A percentile compares a stretch with the other conserved stretches of the same genome.
phyloP scores from a whole-genome alignment of 37 sponge, comb jelly and placozoan species.

The Cladorhizidae sp. region DNA sequence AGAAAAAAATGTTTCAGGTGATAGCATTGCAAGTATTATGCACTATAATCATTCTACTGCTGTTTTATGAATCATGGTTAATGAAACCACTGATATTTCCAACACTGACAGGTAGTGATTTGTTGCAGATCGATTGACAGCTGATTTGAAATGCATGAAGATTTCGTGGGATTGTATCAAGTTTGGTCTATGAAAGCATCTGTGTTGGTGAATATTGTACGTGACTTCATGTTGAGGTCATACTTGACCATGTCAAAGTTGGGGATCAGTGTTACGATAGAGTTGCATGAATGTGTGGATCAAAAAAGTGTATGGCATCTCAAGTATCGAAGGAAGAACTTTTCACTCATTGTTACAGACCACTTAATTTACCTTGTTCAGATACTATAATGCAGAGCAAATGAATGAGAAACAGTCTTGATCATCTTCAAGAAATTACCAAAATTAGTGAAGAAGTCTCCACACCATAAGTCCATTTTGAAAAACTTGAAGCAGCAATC shows the following conservation, averaged over 20 bases:
- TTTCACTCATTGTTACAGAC: slow-evolving; percentile 26
- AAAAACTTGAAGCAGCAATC: neutral
- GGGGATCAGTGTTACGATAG: slow-evolving; percentile 76
- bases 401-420: neutral
- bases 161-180: neutral
- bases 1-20: slow-evolving; percentile 59
- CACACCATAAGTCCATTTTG: neutral
- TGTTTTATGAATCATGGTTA: slow-evolving; percentile 60
- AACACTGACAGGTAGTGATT: slow-evolving; percentile 71
- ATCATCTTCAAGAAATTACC: too few species aligned
- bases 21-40: slow-evolving; percentile 68
- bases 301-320: slow-evolving; percentile 38
- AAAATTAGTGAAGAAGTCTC: neutral
- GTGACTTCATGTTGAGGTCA: slow-evolving; percentile 36
- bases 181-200: slow-evolving; percentile 59
- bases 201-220: slow-evolving; percentile 35
- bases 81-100: slow-evolving; percentile 68
- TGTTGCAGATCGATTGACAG: too few species aligned
- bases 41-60: slow-evolving; percentile 29
- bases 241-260: slow-evolving; percentile 30
- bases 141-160: slow-evolving; percentile 38
- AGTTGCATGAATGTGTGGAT: slow-evolving; percentile 51
- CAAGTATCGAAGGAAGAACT: too few species aligned
- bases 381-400: neutral
- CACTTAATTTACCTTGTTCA: slow-evolving; percentile 18